Percentiles rank a stretch among this genome's conserved stretches.
These are phyloP conservation scores for Cynopterus brachyotis DNA, from an alignment of 2,113 vertebrate species.

Conservation along the genomic window DNA sequence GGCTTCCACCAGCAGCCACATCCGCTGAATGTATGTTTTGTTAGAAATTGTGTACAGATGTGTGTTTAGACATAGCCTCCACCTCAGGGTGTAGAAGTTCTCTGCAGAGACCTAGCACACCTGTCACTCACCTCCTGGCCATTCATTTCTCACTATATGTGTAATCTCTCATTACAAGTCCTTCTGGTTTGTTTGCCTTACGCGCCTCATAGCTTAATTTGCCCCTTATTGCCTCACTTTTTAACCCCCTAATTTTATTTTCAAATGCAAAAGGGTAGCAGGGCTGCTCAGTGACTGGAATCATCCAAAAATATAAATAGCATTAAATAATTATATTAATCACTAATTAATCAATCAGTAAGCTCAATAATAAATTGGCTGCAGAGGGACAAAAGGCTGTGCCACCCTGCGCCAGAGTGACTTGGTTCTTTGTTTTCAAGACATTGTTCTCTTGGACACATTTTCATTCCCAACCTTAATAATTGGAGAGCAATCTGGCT, in stretches of 20 bases:
- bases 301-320: slow-evolving; percentile 58
- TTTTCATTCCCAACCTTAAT: slow-evolving; percentile 65
- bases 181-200: background rate
- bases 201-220: background rate
- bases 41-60: slow-evolving; percentile 67
- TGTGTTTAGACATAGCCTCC: background rate
- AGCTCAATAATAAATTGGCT: slow-evolving; percentile 59
- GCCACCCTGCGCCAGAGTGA: slow-evolving; percentile 49
- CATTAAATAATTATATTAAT: slow-evolving; percentile 82
- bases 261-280: background rate
- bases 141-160: background rate
- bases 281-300: background rate
- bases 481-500: slow-evolving; percentile 48
- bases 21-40: slow-evolving; percentile 59
- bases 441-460: slow-evolving; percentile 61
- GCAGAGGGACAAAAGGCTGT: slow-evolving; percentile 60
- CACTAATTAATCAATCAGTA: slow-evolving; percentile 57
- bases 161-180: background rate
- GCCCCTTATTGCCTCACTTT: background rate
- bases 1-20: slow-evolving; percentile 61
- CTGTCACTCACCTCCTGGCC: rapidly evolving
- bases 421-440: slow-evolving; percentile 70
- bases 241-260: background rate
- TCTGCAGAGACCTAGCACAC: background rate
- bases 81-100: background rate